Percentiles rank a stretch among this genome's conserved stretches.
These are phyloP conservation scores for Noturus placidus DNA, from an alignment of 2,113 vertebrate species.

Conservation along the genomic window DNA sequence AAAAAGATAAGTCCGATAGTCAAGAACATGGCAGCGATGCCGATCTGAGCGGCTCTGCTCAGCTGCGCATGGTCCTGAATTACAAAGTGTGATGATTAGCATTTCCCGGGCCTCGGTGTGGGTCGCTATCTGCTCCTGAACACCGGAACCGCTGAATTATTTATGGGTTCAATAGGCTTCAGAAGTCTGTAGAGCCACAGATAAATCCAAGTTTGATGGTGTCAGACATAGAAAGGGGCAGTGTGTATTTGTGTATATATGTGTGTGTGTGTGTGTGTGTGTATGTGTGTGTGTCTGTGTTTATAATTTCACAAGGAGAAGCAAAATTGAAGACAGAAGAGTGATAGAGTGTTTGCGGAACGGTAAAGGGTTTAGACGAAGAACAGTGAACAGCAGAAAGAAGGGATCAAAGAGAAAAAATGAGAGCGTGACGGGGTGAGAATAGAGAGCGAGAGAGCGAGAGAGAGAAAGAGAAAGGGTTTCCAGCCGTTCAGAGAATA, in stretches of 20 bases:
- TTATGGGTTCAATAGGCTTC: slow-evolving; percentile 65
- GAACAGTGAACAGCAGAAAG: slow-evolving; percentile 2
- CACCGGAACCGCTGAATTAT: slow-evolving; percentile 62
- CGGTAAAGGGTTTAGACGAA: neutral
- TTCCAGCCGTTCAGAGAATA: slow-evolving; percentile 12
- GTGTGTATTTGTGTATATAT: slow-evolving; percentile 21
- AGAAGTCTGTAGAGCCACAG: slow-evolving; percentile 59
- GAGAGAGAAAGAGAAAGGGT: neutral
- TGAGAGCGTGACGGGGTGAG: neutral
- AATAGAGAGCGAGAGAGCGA: neutral
- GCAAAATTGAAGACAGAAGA: slow-evolving; percentile 3
- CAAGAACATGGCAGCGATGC: slow-evolving; percentile 23
- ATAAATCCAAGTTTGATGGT: slow-evolving; percentile 63
- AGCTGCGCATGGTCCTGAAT: slow-evolving; percentile 38
- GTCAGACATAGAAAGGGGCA: slow-evolving; percentile 56
- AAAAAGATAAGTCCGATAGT: slow-evolving; percentile 23
- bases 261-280: slow-evolving; percentile 2
- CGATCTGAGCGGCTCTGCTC: slow-evolving; percentile 33
- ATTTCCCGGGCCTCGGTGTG: slow-evolving; percentile 44
- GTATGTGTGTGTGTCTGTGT: neutral
- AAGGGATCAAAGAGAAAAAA: slow-evolving; percentile 7
- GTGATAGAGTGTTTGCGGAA: slow-evolving; percentile 2
- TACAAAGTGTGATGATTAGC: slow-evolving; percentile 49
- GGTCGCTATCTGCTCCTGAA: slow-evolving; percentile 55
- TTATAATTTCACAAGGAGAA: neutral